phyloP scores from a whole-genome alignment of 1,140 invertebrate genomes.

The Scylla paramamosain region DNA sequence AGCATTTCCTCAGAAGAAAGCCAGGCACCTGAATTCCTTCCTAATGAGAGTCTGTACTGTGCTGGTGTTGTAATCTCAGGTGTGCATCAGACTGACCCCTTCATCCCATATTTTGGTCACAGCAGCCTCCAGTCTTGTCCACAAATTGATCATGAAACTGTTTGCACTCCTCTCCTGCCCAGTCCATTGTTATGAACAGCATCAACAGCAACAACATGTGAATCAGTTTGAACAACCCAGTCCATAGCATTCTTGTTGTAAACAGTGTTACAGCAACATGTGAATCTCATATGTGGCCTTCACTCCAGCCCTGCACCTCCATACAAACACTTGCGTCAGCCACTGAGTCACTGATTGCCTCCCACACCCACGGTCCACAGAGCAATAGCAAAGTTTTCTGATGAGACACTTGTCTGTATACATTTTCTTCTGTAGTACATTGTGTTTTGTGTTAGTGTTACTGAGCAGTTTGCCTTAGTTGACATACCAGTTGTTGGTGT shows the following conservation, averaged over 20 bases:
- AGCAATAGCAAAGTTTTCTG: neutral
- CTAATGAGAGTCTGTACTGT: too few relatives aligned
- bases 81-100: neutral
- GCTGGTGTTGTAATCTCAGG: too few relatives aligned
- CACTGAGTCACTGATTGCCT: neutral
- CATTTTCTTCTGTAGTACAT: neutral
- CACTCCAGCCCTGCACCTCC: neutral
- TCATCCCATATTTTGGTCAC: neutral
- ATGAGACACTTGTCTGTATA: neutral
- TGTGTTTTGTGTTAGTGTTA: too few relatives aligned
- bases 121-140: neutral
- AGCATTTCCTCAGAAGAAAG: too few relatives aligned
- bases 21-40: too few relatives aligned
- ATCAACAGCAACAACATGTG: neutral
- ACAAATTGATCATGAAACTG: neutral
- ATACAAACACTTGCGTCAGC: neutral
- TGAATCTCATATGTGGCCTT: constrained; percentile 5
- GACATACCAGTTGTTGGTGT: too few relatives aligned
- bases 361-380: neutral
- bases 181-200: neutral
- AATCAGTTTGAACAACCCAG: neutral
- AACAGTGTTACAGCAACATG: neutral
- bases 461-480: too few relatives aligned
- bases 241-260: too few relatives aligned
- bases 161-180: too few relatives aligned